Percentiles rank a stretch among this genome's conserved stretches.
Conservation (phyloP, 1,140 invertebrate genomes). For the Drosophila lacertosa region DNA sequence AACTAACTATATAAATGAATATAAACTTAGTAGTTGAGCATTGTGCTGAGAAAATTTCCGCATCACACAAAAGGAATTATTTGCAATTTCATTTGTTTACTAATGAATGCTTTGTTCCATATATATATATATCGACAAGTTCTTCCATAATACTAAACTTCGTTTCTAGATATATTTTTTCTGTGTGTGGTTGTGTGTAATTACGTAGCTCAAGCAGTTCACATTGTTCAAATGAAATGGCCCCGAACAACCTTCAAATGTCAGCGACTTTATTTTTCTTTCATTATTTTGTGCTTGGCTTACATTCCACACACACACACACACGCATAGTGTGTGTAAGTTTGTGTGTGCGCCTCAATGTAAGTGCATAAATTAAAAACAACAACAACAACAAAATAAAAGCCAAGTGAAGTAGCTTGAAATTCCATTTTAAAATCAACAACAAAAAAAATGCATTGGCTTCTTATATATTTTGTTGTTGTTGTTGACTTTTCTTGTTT, state of each 20-base stretch:
- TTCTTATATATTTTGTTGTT: constrained; percentile 33
- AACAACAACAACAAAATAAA: constrained; percentile 42
- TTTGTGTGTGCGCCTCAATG: constrained; percentile 24
- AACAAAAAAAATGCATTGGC: constrained; percentile 45
- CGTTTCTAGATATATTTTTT: constrained; percentile 10
- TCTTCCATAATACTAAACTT: constrained; percentile 6
- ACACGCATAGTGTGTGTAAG: constrained; percentile 14
- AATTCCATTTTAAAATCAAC: constrained; percentile 46
- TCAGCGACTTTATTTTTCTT: constrained; percentile 70
- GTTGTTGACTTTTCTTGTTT: constrained; percentile 47
- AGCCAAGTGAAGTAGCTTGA: constrained; percentile 50
- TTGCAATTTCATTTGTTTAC: neutral
- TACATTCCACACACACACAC: constrained; percentile 36
- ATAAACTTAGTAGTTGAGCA: neutral
- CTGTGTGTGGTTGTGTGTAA: constrained; percentile 21
- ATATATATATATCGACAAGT: neutral
- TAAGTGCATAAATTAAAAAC: constrained; percentile 61
- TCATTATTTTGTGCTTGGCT: constrained; percentile 49
- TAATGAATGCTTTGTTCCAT: neutral
- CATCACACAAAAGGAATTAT: constrained; percentile 2
- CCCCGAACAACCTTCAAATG: constrained; percentile 69
- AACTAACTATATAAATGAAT: neutral
- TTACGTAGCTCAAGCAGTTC: constrained; percentile 25
- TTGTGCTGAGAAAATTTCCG: constrained; percentile 28
- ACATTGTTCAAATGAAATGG: constrained; percentile 64